Base-by-base conservation (phyloP, 1,140 invertebrate genomes). In the Drosophila melanogaster region DNA sequence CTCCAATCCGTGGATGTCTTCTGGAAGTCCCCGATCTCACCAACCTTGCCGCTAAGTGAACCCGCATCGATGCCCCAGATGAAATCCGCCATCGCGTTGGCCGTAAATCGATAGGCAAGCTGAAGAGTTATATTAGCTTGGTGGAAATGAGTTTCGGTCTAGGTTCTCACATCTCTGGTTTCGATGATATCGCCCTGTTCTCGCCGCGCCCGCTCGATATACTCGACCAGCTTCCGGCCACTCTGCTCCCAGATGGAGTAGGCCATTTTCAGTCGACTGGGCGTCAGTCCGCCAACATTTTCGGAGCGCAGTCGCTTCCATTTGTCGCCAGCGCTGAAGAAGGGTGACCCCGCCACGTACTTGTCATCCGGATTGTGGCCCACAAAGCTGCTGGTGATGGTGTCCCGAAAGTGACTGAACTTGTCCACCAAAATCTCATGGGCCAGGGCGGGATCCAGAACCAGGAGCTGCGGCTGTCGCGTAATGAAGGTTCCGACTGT, bases 281-380 rank as follows among this genome's bases (percentile, higher is more conserved):
- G 80, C 1, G 94, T 94, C 33, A 95, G 92, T 4, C 93, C 93
- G 5, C 93, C 93, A 15, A 93, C 93, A 15, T 93, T 90, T 26
- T 94, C 92, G 1, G 86, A 81, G 38, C 94, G 90, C 17, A 92
- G 92, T 17, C 92, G 81, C 77, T 94, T 94, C 95, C 95, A 95
- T 10, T 64, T 73, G 5, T 93, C 91, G 10, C 92, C 93, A 10
- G 74, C 55, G n/a, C 79, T 69, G n/a, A 92, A 79, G 76, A 94
- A 93, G 0, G 93, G 93, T 78, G 93, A 93, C 10, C 73, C 35
- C 4, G 50, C 74, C 24, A 92, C 80, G 33, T 93, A 90, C 22
- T 86, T 90, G 71, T 94, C 93, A 1, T 79, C 61, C 19, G 92
- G 19, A 12, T 87, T 57, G n/a, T 80, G 65, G 0, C 58, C 37